phyloP scores from a whole-genome alignment of 2,888 invertebrate species.

The Eupithecia subfuscata region DNA sequence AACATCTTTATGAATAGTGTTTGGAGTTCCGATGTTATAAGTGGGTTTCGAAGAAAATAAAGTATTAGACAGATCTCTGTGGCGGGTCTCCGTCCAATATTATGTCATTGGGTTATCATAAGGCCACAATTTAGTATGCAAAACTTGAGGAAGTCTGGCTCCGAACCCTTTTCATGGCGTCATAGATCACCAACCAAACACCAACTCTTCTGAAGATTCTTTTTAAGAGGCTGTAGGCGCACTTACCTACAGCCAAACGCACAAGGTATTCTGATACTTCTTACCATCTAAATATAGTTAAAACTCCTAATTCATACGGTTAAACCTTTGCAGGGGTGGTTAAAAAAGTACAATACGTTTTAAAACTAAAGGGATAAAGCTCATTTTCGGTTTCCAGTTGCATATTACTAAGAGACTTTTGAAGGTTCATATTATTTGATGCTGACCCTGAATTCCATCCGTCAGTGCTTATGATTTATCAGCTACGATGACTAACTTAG shows the following conservation, averaged over 20 bases:
- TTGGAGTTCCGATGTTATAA: neutral
- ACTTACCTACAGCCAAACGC: neutral
- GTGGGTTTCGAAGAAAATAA: neutral
- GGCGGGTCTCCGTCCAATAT: neutral
- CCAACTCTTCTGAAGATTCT: neutral
- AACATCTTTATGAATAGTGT: neutral
- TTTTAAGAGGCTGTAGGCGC: neutral
- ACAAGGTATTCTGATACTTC: neutral
- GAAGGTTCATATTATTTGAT: slow-evolving; percentile 11
- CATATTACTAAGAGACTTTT: neutral
- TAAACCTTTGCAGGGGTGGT: neutral
- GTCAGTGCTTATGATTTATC: slow-evolving; percentile 57
- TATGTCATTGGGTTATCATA: neutral
- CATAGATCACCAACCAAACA: slow-evolving; percentile 22
- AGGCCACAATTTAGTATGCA: slow-evolving; percentile 10
- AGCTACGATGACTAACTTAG: slow-evolving; percentile 66
- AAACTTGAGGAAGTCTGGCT: slow-evolving; percentile 35
- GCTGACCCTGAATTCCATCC: slow-evolving; percentile 47
- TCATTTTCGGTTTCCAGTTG: neutral
- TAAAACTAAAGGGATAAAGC: slow-evolving; percentile 8
- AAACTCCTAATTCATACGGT: neutral
- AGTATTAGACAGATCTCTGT: neutral
- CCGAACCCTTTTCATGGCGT: slow-evolving; percentile 19
- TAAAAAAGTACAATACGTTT: neutral
- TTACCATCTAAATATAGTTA: neutral